Base-by-base conservation (phyloP, 37 sponge, comb jelly and placozoan genomes). In the Ephydatia muelleri region DNA sequence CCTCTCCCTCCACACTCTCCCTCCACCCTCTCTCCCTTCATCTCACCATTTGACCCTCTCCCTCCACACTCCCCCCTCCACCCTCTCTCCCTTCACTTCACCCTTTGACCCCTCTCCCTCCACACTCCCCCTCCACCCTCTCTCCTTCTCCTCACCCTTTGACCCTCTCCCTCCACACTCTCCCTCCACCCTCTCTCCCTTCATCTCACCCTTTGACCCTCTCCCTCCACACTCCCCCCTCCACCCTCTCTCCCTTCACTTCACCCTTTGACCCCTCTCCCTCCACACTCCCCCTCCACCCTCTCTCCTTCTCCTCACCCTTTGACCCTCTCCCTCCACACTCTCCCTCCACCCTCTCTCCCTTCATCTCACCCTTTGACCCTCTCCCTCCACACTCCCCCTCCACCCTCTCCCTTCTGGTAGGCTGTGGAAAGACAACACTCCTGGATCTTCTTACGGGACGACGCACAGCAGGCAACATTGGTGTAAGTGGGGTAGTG, bases 401-500 rank as follows among this genome's bases (percentile, higher is more conserved):
- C n/a, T n/a, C n/a, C 38, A 13, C 40, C 38, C 40, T 5, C 40
- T 26, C n/a, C 14, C 76, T 2, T 3, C 21, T 39, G 0, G 39
- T 36, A 87, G 81, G 88, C 23, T 75, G 77, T 76, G 88, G 88
- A 23, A 87, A 87, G 71, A 87, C 88, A 65, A 87, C 88, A 64
- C 67, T 87, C 30, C 77, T 87, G 16, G 82, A 87, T 75, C 66
- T 87, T 25, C 23, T 87, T 4, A 87, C 88, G 1, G 88, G 88
- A 67, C 49, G 82, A 28, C 79, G 85, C 13, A 77, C 65, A 25
- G 6, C 33, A 14, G 79, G 79, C 22, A 64, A 9, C 0, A 33
- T 37, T 23, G n/a, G 34, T 0, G 90, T 85, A 27, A 57, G 84
- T 65, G n/a, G 34, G 5, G 49, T 78, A 38, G 22, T 43, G 8